Conservation (phyloP, 2,888 invertebrate species). For the Leucania comma region DNA sequence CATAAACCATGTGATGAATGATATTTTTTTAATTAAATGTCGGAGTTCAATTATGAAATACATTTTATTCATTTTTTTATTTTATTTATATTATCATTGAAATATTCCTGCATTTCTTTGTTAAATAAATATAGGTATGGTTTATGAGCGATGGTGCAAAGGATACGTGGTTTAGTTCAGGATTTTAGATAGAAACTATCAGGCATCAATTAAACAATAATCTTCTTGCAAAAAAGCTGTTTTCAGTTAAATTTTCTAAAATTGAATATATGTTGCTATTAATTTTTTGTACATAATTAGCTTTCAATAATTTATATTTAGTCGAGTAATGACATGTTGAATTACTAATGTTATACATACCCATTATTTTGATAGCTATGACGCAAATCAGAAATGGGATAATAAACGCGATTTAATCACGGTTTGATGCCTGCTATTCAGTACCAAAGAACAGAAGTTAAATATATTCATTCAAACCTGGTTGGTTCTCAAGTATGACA, state of each 20-base stretch:
- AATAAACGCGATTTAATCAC: slow-evolving; percentile 8
- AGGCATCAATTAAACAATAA: slow-evolving; percentile 46
- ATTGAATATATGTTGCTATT: background rate
- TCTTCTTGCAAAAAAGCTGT: background rate
- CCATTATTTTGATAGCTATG: slow-evolving; percentile 19
- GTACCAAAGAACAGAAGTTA: background rate
- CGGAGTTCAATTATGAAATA: background rate
- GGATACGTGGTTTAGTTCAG: background rate
- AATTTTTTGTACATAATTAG: slow-evolving; percentile 14
- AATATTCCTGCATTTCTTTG: background rate
- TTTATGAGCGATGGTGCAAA: slow-evolving; percentile 35
- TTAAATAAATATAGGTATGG: slow-evolving; percentile 23
- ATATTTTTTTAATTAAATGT: background rate
- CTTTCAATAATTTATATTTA: slow-evolving; percentile 27
- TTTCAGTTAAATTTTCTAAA: slow-evolving; percentile 13
- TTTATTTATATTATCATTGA: background rate
- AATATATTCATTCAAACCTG: background rate
- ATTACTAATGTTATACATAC: slow-evolving; percentile 23
- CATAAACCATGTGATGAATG: slow-evolving; percentile 48
- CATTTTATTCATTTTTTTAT: background rate
- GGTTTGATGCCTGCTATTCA: background rate
- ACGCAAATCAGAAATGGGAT: slow-evolving; percentile 26
- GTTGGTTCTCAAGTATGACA: background rate
- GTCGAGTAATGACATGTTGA: slow-evolving; percentile 10
- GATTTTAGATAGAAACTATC: slow-evolving; percentile 12